A percentile compares a stretch with the other conserved stretches of the same genome.
phyloP scores from a whole-genome alignment of 1,140 invertebrate species.

The Drosophila ohnishii region DNA sequence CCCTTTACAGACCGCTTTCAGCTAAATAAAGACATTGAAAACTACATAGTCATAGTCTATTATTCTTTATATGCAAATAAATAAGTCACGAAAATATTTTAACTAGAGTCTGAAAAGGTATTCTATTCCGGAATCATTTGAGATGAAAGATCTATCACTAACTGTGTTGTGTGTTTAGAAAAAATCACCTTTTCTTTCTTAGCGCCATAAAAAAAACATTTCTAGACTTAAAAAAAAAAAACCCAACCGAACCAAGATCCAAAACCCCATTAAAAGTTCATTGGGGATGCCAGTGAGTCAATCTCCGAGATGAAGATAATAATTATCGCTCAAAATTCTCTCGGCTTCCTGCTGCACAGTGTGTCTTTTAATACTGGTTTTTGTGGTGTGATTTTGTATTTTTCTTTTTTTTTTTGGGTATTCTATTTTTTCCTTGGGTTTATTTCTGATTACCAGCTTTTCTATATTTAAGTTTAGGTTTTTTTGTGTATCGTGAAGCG shows the following conservation, averaged over 20 bases:
- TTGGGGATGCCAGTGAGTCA: conserved; percentile 43
- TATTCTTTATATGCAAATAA: conserved; percentile 11
- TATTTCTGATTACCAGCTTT: conserved; percentile 39
- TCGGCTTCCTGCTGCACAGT: conserved; percentile 32
- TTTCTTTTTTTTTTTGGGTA: neutral
- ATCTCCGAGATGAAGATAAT: conserved; percentile 1
- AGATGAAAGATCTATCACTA: neutral
- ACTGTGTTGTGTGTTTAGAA: neutral
- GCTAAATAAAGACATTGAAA: neutral
- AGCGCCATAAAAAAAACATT: neutral
- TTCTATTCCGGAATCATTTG: conserved; percentile 7
- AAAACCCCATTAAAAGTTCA: conserved; percentile 1
- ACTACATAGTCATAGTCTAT: neutral
- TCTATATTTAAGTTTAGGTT: conserved; percentile 43
- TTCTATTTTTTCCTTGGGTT: conserved; percentile 23
- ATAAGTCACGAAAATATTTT: conserved; percentile 17
- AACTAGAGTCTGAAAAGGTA: neutral
- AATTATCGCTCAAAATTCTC: conserved; percentile 4
- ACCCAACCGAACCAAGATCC: neutral
- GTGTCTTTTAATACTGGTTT: conserved; percentile 30
- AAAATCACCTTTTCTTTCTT: conserved; percentile 8
- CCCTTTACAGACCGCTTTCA: neutral
- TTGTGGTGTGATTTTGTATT: neutral
- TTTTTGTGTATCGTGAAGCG: conserved; percentile 9
- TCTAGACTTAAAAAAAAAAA: conserved; percentile 9